Base-by-base conservation (phyloP, 2,888 invertebrate genomes). In the Pterostichus madidus region DNA sequence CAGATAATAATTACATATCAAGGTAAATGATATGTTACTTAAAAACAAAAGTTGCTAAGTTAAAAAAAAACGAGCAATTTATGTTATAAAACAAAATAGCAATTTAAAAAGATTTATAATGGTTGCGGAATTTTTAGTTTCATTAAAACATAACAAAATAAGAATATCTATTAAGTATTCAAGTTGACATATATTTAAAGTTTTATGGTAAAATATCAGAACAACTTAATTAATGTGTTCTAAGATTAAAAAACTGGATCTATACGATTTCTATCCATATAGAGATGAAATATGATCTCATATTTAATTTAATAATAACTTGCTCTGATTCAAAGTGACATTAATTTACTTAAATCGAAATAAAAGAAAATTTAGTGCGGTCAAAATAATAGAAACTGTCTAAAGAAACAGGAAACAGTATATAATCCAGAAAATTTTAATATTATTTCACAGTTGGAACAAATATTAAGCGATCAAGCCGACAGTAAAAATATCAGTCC, bases 251-350 rank as follows among this genome's bases (percentile, higher is more conserved):
- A 64, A 64, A 35, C n/a, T 64, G 35, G 64, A n/a, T 64, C 35
- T 64, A 13, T 49, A 11, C 13, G 49, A 46, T n/a, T 49, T 49
- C 39, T 39, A 39, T 13, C 64, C 64, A 32, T 64, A 35, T 64
- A 64, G 32, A 35, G 64, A 64, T 64, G 35, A 64, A 35, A 64
- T 64, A 35, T 35, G 5, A 31, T n/a, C 35, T 11, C 35, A 13
- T 32, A 32, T 64, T 64, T 64, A 64, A 64, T 64, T 64, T 64
- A 64, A 64, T 64, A 64, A 64, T 64, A 64, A 64, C 64, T 31
- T 64, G 64, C 64, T 64, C 64, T 7, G 13, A 64, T 64, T 64
- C 64, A 64, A 64, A 64, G 68, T 71, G 68, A 71, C 68, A 44
- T 71, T 71, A 71, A 71, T 71, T 39, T 13, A 39, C 17, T 44